Percentiles rank a stretch among this genome's conserved stretches.
Conservation (phyloP, 2,113 vertebrate species). For the Tyrannus savana region DNA sequence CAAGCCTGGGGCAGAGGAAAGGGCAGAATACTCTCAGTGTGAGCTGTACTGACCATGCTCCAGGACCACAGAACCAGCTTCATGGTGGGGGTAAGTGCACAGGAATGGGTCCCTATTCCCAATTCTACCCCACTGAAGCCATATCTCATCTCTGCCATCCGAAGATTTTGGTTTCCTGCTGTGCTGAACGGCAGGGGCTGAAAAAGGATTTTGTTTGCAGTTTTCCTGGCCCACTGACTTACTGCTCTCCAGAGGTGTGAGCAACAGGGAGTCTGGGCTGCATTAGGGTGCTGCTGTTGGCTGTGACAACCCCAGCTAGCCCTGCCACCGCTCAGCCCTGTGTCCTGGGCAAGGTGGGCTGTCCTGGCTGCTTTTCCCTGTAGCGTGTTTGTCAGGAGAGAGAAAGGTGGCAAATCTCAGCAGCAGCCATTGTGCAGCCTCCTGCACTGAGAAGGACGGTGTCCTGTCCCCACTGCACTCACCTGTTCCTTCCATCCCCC, state of each 20-base stretch:
- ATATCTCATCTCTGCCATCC: not conserved
- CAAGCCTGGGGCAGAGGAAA: not conserved
- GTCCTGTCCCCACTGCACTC: not conserved
- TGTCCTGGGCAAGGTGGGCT: not conserved
- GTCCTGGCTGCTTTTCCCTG: not conserved
- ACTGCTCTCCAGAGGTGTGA: not conserved
- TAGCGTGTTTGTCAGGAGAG: not conserved
- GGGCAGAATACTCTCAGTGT: not conserved
- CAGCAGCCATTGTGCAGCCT: not conserved
- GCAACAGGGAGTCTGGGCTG: accelerated
- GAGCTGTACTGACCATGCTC: accelerated
- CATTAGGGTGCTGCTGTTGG: not conserved
- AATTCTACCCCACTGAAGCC: not conserved
- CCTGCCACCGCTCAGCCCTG: accelerated
- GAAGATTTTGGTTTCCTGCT: not conserved
- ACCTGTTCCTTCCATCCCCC: not conserved
- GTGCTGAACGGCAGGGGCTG: not conserved
- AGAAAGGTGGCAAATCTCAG: not conserved
- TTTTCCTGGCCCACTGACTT: not conserved
- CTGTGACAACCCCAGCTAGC: not conserved
- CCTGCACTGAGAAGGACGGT: not conserved
- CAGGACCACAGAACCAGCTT: not conserved
- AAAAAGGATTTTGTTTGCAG: not conserved
- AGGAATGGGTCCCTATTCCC: accelerated
- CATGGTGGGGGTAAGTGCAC: not conserved